phyloP scores from a whole-genome alignment of 2,888 invertebrate genomes.

The Ochropleura plecta region DNA sequence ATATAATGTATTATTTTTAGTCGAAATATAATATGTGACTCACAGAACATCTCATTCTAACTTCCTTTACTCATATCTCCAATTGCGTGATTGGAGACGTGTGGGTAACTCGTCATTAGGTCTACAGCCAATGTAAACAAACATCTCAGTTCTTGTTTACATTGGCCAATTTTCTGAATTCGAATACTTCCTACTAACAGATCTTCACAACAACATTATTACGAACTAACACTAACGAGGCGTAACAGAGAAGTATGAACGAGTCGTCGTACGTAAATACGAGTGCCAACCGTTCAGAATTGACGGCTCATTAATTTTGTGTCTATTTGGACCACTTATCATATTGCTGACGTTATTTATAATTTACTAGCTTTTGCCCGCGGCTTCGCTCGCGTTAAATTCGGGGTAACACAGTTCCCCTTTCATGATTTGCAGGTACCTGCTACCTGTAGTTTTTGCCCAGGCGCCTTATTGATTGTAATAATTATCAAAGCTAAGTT shows the following conservation, averaged over 20 bases:
- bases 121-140: conserved; percentile 32
- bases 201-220: conserved; percentile 8
- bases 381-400: no score
- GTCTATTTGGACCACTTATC: conserved; percentile 31
- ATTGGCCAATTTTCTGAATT: conserved; percentile 22
- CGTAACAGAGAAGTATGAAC: conserved; percentile 35
- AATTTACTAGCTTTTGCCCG: neutral
- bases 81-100: neutral
- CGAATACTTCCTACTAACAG: conserved; percentile 3
- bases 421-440: no score
- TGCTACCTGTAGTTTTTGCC: no score
- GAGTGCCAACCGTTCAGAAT: conserved; percentile 41
- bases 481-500: no score
- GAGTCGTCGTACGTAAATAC: neutral
- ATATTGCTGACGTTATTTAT: conserved; percentile 18
- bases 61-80: neutral
- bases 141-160: neutral
- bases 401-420: no score
- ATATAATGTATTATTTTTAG: no score
- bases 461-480: no score
- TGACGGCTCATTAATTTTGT: conserved; percentile 48
- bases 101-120: no score
- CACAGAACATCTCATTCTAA: neutral
- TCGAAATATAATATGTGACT: no score
- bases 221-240: conserved; percentile 42